These are phyloP conservation scores for Enteromius anoplus DNA, from an alignment of 2,797 vertebrate genomes.

Conservation along the genomic window DNA sequence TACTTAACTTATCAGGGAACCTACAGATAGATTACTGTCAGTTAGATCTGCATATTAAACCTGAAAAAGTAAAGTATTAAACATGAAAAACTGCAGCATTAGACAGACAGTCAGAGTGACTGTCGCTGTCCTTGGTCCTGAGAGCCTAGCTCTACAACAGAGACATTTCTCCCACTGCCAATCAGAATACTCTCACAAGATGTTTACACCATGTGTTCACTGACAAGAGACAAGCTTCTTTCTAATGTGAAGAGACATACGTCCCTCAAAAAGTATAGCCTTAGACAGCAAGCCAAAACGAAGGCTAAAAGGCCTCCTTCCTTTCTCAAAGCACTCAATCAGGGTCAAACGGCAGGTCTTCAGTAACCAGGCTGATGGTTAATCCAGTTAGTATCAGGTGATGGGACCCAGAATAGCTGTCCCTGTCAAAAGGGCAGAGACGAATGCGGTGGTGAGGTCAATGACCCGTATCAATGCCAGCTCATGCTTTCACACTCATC, in stretches of 20 bases:
- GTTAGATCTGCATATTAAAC: not conserved
- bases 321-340: not conserved
- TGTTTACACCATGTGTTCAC: slow-evolving; percentile 25
- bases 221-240: not conserved
- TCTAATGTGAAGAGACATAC: not conserved
- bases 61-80: not conserved
- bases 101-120: not conserved
- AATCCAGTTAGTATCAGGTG: slow-evolving; percentile 22
- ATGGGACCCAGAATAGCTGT: slow-evolving; percentile 11
- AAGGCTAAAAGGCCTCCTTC: not conserved
- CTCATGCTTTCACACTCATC: slow-evolving; percentile 42
- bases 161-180: not conserved
- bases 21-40: no score
- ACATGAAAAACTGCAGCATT: not conserved
- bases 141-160: not conserved
- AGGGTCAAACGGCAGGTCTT: not conserved
- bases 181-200: slow-evolving; percentile 23
- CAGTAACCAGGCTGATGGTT: not conserved
- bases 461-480: not conserved
- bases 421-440: not conserved
- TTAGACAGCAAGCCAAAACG: not conserved
- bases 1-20: not conserved
- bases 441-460: not conserved
- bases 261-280: not conserved
- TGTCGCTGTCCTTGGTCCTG: slow-evolving; percentile 65